Base-by-base conservation (phyloP, 23 tunicate genomes). In the Diplosoma virens region DNA sequence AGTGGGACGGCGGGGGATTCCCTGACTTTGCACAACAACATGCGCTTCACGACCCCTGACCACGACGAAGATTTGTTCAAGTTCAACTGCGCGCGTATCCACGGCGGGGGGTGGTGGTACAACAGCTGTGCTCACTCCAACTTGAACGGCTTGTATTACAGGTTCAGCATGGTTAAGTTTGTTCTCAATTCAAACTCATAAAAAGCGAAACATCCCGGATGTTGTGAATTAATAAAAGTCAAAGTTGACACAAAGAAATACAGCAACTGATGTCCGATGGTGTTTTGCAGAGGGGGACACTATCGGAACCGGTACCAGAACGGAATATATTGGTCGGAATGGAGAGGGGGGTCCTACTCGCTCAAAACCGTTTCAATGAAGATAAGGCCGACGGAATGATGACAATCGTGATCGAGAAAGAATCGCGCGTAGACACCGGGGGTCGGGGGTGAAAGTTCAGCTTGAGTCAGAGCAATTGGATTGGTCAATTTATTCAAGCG, bases 1-100 rank as follows among this genome's bases (percentile, higher is more conserved):
- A 87, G 88, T 33, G 96, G 96, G 0, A 89, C 79, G 21, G 96
- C 96, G 1, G 96, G 96, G 7, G 96, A 89, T 47, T 73, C 85
- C 1, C 36, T 89, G 77, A 82, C 84, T 0, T 75, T 84, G 84
- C 85, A 89, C 72, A 89, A 89, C 87, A 78, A 89, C 81, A 82
- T 82, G 96, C 28, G 59, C 27, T 89, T 89, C 77, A 89, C 84
- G 0, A 71, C 96, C 0, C 58, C 23, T 47, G 87, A 89, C 63
- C 71, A 41, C 1, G 96, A 89, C 63, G 78, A 78, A 71, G 96
- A 89, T 27, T 72, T 67, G 7, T 87, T 81, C 70, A 34, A 37
- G 29, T 37, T 4, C 33, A 76, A 67, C 69, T 81, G 83, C 68
- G 84, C 86, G 26, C 86, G 48, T 1, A 45, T 45, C 0, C 78